Percentiles rank a stretch among this genome's conserved stretches.
Evolutionary conservation across 2,113 vertebrate species (phyloP).

Genomic region (Fukomys damarensis): DNA sequence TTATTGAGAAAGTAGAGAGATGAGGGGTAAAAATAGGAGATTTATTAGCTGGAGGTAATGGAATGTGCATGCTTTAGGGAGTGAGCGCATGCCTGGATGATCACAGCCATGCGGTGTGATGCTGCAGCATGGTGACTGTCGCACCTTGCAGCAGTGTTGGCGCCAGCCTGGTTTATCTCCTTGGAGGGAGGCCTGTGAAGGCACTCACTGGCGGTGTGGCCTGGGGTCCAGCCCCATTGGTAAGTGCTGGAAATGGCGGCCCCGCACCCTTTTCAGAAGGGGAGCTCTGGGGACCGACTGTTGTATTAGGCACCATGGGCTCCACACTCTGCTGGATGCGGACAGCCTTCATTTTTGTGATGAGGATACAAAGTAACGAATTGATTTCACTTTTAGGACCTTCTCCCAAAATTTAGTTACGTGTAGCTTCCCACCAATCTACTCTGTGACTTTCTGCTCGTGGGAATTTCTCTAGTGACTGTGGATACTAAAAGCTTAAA

Average conservation of each 20-base stretch:
- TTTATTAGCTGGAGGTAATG: conserved; percentile 70
- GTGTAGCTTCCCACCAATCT: neutral
- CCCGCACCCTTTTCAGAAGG: neutral
- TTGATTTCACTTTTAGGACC: neutral
- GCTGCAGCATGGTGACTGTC: neutral
- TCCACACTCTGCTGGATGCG: neutral
- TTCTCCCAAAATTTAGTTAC: neutral
- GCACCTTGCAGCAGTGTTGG: neutral
- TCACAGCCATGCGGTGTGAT: neutral
- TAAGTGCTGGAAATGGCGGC: neutral
- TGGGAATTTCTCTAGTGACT: neutral
- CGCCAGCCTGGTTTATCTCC: neutral
- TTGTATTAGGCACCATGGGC: neutral
- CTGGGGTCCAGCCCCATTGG: neutral
- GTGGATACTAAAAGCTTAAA: neutral
- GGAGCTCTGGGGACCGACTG: neutral
- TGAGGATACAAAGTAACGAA: neutral
- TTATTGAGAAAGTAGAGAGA: conserved; percentile 68
- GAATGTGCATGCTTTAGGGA: conserved; percentile 48
- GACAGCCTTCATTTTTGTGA: neutral
- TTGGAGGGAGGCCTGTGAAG: conserved; percentile 5
- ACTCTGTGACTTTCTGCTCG: neutral
- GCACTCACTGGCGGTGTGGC: neutral
- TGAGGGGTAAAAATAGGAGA: conserved; percentile 53
- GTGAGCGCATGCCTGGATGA: neutral